These are phyloP conservation scores for Elephantulus edwardii DNA, from an alignment of 2,113 vertebrate species.

Conservation along the genomic window DNA sequence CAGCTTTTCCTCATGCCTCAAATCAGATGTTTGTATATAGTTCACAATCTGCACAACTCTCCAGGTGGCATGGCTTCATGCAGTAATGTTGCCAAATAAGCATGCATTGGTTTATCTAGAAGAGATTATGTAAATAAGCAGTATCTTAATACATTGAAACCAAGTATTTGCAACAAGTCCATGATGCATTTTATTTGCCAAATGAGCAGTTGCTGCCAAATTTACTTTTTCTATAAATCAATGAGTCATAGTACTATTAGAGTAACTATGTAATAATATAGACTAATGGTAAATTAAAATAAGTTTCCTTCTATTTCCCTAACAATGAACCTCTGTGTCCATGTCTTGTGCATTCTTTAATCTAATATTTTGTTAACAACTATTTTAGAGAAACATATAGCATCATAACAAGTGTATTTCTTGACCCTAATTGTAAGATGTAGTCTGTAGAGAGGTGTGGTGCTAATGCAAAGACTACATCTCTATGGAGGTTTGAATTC, in stretches of 20 bases:
- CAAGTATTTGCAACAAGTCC: background rate
- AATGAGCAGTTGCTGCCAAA: background rate
- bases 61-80: background rate
- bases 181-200: background rate
- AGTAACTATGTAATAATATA: background rate
- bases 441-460: too few species aligned
- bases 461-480: too few species aligned
- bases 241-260: background rate
- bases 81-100: background rate
- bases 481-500: too few species aligned
- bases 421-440: background rate
- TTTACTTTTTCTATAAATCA: background rate
- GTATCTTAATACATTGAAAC: background rate
- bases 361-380: background rate
- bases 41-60: background rate
- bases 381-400: constrained; percentile 5
- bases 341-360: background rate
- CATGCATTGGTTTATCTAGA: background rate
- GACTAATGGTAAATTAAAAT: background rate
- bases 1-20: background rate
- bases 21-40: background rate
- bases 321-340: background rate
- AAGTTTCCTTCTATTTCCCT: background rate
- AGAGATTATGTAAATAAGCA: background rate
- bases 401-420: background rate